Conservation (phyloP, 1,140 invertebrate genomes). For the Bombus pyrosoma region DNA sequence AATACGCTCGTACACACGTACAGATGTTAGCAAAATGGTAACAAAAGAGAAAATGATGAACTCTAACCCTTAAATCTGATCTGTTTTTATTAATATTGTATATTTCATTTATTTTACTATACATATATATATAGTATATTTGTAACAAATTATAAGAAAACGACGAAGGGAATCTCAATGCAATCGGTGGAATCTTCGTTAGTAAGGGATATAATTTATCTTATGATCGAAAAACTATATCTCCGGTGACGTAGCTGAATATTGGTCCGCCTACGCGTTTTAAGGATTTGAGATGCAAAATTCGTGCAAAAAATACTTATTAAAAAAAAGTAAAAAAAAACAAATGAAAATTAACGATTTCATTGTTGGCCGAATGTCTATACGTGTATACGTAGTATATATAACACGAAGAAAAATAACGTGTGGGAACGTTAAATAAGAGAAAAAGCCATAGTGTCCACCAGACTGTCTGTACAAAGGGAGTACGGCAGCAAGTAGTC, state of each 20-base stretch:
- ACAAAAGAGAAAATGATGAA: constrained; percentile 19
- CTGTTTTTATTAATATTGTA: constrained; percentile 40
- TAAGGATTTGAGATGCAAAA: constrained; percentile 53
- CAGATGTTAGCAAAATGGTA: constrained; percentile 58
- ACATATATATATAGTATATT: constrained; percentile 34
- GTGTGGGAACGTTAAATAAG: constrained; percentile 68
- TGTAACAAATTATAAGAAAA: constrained; percentile 30
- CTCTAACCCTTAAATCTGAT: constrained; percentile 59
- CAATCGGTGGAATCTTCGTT: constrained; percentile 40
- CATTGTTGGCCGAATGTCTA: constrained; percentile 60
- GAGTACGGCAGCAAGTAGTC: constrained; percentile 81
- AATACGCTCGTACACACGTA: constrained; percentile 68
- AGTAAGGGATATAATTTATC: constrained; percentile 22
- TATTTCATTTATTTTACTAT: constrained; percentile 36
- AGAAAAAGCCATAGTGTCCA: constrained; percentile 80
- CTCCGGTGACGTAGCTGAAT: not conserved
- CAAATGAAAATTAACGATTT: constrained; percentile 40
- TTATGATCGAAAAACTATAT: constrained; percentile 2
- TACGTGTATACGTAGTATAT: constrained; percentile 63
- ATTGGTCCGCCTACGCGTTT: constrained; percentile 25
- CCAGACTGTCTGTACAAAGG: constrained; percentile 79
- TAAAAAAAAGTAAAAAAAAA: constrained; percentile 20
- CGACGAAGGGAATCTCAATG: constrained; percentile 28
- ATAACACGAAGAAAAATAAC: constrained; percentile 47
- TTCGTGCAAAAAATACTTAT: constrained; percentile 52